Evolutionary conservation across 2,797 vertebrate species (phyloP), one percentile per base, ranked within the genome.

Genomic region (Smutsia gigantea): DNA sequence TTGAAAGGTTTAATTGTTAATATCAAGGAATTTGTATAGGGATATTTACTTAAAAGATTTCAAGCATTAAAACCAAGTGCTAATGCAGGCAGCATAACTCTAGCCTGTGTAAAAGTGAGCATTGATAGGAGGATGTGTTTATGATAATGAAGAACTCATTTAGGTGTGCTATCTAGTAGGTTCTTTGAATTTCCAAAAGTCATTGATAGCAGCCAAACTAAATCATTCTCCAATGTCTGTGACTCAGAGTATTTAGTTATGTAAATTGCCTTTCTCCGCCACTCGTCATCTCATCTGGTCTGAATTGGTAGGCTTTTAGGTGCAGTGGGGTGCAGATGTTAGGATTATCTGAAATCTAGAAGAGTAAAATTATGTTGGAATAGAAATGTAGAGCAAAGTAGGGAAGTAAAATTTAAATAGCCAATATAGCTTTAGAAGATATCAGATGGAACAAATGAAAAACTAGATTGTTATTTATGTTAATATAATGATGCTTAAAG

Each of bases 111-210:
- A 37, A 10, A 79, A 51, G 21, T 72, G 7, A 89, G 13, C 21
- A 29, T 27, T 86, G 17, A 46, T 78, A 74, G 19, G 18, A 37
- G 31, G 2, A 2, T 79, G 29, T 77, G 86, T 95, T 92, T 15
- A 46, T 23, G 31, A 66, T 63, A 55, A 71, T 72, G 68, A 87
- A 69, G 42, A 74, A 61, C 2, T 55, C 1, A 12, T 55, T 66
- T 61, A 61, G 53, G 21, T 88, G 27, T 86, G 37, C 34, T 59
- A 53, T 31, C 21, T 61, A 25, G 10, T 34, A 49, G 21, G 31
- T 82, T 59, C 5, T 85, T 71, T 46, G 42, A 93, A 91, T 93
- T 82, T 81, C 39, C 69, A 46, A 96, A 85, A 46, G 7, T 34
- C 31, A 27, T 34, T 77, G 27, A 75, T 75, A 94, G 13, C 18